These are phyloP conservation scores for Aphis gossypii DNA, from an alignment of 1,140 invertebrate genomes.

Conservation along the genomic window DNA sequence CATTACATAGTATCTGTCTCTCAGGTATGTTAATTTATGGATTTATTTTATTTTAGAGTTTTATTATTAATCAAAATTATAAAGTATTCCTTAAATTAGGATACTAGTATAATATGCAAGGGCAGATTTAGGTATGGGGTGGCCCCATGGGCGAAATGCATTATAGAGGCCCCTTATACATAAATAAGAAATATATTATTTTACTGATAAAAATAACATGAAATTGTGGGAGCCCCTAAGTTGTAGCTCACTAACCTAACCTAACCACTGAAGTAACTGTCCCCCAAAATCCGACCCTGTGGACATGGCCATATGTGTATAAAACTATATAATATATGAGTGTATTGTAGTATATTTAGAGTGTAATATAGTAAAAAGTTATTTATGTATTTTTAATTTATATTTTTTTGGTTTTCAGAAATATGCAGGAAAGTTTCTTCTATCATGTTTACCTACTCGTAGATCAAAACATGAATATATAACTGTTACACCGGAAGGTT, in stretches of 20 bases:
- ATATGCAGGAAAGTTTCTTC: constrained; percentile 92
- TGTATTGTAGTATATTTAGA: not conserved
- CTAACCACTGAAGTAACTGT: no score
- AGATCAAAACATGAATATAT: constrained; percentile 90
- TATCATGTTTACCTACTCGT: constrained; percentile 90
- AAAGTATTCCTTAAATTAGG: not conserved
- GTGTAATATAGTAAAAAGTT: not conserved
- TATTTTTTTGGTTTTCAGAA: constrained; percentile 66
- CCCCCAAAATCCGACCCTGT: no score
- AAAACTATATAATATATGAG: no score
- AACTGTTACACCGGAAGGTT: constrained; percentile 90
- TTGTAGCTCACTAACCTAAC: no score
- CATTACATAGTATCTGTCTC: constrained; percentile 89
- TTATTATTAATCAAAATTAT: not conserved
- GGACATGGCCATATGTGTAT: no score
- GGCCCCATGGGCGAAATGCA: no score
- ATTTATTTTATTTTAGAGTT: not conserved
- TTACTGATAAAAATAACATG: no score
- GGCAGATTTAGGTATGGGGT: no score
- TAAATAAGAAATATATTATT: no score
- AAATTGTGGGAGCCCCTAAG: no score
- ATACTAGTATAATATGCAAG: not conserved
- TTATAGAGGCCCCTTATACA: no score
- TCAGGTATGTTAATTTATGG: constrained; percentile 66
- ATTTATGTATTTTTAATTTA: not conserved